phyloP scores from a whole-genome alignment of 2,888 invertebrate genomes.

The Platycheirus albimanus region DNA sequence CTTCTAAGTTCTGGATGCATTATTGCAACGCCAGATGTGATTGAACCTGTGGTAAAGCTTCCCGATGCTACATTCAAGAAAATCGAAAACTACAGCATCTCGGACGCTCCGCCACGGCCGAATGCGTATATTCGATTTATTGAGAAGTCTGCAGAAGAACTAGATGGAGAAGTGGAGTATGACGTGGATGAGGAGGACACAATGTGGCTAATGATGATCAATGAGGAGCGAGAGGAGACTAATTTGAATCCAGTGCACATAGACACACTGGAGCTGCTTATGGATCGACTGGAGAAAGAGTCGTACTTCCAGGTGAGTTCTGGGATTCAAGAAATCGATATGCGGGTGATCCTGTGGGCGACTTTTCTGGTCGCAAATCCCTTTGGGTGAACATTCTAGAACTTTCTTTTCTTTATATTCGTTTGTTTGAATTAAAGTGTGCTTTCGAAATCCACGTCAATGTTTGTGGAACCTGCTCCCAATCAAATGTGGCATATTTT shows the following conservation, averaged over 20 bases:
- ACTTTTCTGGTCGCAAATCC: no score
- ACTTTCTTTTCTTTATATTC: no score
- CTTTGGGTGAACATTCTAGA: no score
- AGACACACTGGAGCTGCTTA: conserved; percentile 95
- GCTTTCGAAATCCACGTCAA: no score
- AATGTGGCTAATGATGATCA: conserved; percentile 95
- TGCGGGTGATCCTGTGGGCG: neutral
- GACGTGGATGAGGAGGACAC: conserved; percentile 99
- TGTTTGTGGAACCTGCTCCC: no score
- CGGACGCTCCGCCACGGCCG: conserved; percentile 92
- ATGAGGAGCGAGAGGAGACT: conserved; percentile 90
- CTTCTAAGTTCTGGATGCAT: conserved; percentile 80
- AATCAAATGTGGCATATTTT: no score
- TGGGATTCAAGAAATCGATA: conserved; percentile 30
- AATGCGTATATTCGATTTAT: conserved; percentile 96
- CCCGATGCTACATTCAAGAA: conserved; percentile 89
- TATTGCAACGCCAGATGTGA: conserved; percentile 79
- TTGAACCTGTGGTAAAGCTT: conserved; percentile 84
- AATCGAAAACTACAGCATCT: conserved; percentile 90
- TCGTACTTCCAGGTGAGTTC: conserved; percentile 92
- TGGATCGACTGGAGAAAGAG: conserved; percentile 99
- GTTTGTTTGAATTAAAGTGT: no score
- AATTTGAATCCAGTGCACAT: conserved; percentile 91
- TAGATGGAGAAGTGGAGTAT: conserved; percentile 97
- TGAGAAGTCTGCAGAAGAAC: conserved; percentile 96